A percentile compares a stretch with the other conserved stretches of the same genome.
Evolutionary conservation across 2,113 vertebrate species (phyloP).

Genomic region (Hepsetus odoe): DNA sequence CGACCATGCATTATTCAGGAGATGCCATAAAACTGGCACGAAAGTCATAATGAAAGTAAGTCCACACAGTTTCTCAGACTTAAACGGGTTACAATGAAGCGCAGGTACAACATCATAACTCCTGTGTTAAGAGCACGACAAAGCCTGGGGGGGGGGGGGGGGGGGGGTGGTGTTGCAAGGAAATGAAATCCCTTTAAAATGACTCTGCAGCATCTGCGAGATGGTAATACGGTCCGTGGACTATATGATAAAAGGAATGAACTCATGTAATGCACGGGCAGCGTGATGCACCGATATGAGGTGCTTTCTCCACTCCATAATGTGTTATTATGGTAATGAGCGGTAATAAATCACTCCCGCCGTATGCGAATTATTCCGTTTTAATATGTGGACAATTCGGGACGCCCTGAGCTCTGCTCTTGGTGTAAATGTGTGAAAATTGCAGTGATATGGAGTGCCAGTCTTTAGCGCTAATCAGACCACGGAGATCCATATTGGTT

Average conservation of each 20-base stretch:
- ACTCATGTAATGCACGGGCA: slow-evolving; percentile 29
- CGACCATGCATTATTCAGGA: no score
- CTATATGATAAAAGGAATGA: slow-evolving; percentile 43
- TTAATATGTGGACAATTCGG: slow-evolving; percentile 40
- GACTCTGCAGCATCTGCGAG: slow-evolving; percentile 27
- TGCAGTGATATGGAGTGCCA: slow-evolving; percentile 37
- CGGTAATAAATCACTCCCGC: slow-evolving; percentile 34
- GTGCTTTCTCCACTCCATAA: slow-evolving; percentile 37
- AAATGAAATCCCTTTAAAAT: slow-evolving; percentile 37
- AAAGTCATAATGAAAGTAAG: no score
- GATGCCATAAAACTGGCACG: no score
- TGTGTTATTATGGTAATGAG: slow-evolving; percentile 57
- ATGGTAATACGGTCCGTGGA: slow-evolving; percentile 36
- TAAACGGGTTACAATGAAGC: not conserved
- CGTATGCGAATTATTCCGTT: slow-evolving; percentile 45
- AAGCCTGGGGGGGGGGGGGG: not conserved
- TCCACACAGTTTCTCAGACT: not conserved
- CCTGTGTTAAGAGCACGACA: not conserved
- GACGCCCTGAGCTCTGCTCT: slow-evolving; percentile 12
- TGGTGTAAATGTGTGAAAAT: slow-evolving; percentile 41
- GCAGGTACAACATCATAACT: slow-evolving; percentile 3
- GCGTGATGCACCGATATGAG: slow-evolving; percentile 35
- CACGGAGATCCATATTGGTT: slow-evolving; percentile 50
- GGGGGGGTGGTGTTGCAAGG: not conserved
- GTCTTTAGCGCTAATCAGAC: slow-evolving; percentile 51